These are phyloP conservation scores for Heliconius himera DNA, from an alignment of 1,140 invertebrate species.

Conservation along the genomic window DNA sequence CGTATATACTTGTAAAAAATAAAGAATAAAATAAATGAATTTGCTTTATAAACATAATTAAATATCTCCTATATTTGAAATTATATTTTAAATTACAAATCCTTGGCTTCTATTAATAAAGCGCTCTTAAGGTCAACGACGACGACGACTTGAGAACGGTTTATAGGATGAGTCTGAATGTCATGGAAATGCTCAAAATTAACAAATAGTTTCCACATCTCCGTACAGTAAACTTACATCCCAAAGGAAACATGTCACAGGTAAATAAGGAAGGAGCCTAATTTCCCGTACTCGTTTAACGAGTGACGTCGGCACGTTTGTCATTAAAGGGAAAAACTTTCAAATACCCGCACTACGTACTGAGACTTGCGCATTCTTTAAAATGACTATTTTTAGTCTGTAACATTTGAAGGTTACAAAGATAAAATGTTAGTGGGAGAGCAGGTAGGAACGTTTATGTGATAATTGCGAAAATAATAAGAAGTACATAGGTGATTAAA, in stretches of 20 bases:
- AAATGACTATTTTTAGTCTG: not conserved
- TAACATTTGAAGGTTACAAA: not conserved
- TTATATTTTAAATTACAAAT: no score
- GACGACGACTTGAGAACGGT: no score
- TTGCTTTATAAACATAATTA: no score
- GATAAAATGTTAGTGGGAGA: not conserved
- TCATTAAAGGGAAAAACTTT: not conserved
- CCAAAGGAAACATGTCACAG: constrained; percentile 5
- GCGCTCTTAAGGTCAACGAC: no score
- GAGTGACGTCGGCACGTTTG: not conserved
- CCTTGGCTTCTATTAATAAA: no score
- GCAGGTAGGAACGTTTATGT: no score
- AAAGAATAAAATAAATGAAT: no score
- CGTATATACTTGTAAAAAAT: no score
- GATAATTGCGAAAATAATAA: no score
- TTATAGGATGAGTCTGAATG: not conserved
- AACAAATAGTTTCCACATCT: not conserved
- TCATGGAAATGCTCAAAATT: not conserved
- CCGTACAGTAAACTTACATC: not conserved
- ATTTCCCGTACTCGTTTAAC: constrained; percentile 1
- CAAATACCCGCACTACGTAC: not conserved
- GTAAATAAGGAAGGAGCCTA: constrained; percentile 1
- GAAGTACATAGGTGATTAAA: no score
- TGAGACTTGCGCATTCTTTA: not conserved
- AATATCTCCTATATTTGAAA: no score